phyloP scores from a whole-genome alignment of 2,797 vertebrate genomes.

The Sebastes hubbsi region DNA sequence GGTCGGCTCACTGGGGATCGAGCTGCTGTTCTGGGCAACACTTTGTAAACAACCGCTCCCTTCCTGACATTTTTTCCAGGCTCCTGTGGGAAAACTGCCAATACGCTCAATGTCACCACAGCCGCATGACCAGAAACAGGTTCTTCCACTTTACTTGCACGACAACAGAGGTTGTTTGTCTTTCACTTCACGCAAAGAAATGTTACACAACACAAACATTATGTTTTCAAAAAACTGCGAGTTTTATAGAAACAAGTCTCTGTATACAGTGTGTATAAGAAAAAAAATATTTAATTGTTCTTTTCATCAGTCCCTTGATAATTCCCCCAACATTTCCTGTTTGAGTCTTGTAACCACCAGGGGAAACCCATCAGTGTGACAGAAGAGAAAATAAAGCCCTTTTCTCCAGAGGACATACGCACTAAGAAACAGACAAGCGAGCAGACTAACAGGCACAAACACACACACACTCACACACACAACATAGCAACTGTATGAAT shows the following conservation, averaged over 20 bases:
- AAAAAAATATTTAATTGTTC: neutral
- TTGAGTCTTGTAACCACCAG: conserved; percentile 8
- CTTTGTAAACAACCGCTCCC: conserved; percentile 42
- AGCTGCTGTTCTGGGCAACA: neutral
- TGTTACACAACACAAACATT: neutral
- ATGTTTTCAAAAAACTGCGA: neutral
- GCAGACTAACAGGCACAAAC: neutral
- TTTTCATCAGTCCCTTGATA: neutral
- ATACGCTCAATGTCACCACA: neutral
- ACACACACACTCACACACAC: neutral
- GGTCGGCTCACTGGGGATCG: neutral
- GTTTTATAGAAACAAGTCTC: neutral
- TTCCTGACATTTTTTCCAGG: conserved; percentile 38
- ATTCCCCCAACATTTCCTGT: conserved; percentile 28
- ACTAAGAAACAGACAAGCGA: conserved; percentile 7
- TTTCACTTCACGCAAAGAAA: neutral
- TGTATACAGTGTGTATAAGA: neutral
- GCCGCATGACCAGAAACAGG: conserved; percentile 43
- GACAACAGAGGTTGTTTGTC: neutral
- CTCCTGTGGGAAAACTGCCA: conserved; percentile 4
- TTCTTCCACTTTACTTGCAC: conserved; percentile 8
- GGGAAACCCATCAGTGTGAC: conserved; percentile 39
- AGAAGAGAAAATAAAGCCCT: conserved; percentile 27
- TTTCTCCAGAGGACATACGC: conserved; percentile 31
- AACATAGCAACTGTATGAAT: neutral